A percentile compares a stretch with the other conserved stretches of the same genome.
Evolutionary conservation across 2,888 invertebrate genomes (phyloP).

Genomic region (Empis livida): DNA sequence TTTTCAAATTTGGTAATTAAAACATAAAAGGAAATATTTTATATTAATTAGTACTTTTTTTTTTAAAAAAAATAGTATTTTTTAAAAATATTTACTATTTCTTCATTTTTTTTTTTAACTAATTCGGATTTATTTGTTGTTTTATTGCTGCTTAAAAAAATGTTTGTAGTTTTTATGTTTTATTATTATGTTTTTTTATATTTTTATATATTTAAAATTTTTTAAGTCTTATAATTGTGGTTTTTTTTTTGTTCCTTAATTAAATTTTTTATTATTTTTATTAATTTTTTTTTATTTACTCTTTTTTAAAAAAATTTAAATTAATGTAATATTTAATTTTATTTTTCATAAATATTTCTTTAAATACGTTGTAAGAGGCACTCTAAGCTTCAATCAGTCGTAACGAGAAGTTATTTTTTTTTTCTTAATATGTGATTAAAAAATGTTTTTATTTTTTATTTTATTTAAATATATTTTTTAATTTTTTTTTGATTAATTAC

Average conservation of each 20-base stretch:
- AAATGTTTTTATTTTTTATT: background rate
- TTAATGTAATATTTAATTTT: slow-evolving; percentile 11
- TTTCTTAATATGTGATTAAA: background rate
- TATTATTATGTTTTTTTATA: background rate
- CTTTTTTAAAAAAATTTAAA: slow-evolving; percentile 6
- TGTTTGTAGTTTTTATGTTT: background rate
- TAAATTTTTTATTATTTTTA: slow-evolving; percentile 5
- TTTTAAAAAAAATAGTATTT: too few relatives aligned
- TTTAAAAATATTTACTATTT: background rate
- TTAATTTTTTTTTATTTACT: slow-evolving; percentile 11
- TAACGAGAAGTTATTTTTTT: slow-evolving; percentile 19
- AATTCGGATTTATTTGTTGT: background rate
- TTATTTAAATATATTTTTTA: background rate
- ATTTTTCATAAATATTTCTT: slow-evolving; percentile 9
- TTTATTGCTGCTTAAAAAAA: background rate
- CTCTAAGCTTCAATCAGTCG: slow-evolving; percentile 25
- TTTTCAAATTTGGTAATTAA: background rate
- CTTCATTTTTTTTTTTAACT: background rate
- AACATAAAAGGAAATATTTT: slow-evolving; percentile 1
- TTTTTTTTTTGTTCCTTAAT: slow-evolving; percentile 5
- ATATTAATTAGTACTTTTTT: background rate
- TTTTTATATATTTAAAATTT: background rate
- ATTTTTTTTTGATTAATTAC: background rate
- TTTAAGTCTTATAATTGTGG: background rate
- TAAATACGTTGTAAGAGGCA: slow-evolving; percentile 17